phyloP scores from a whole-genome alignment of 2,113 vertebrate species.

The Chauna torquata region DNA sequence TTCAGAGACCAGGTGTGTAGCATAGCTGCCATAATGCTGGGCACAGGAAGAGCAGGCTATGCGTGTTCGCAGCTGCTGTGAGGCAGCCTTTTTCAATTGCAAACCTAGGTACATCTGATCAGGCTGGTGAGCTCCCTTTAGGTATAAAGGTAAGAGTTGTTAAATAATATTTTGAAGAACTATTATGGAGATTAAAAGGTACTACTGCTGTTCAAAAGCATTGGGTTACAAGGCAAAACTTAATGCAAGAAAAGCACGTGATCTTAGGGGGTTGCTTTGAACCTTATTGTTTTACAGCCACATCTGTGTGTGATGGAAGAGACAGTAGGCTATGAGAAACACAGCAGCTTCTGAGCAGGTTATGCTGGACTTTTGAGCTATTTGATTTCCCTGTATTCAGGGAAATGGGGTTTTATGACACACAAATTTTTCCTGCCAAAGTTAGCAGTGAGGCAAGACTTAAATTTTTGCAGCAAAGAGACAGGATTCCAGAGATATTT shows the following conservation, averaged over 20 bases:
- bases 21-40: fast-evolving
- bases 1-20: background rate
- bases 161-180: background rate
- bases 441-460: background rate
- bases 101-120: background rate
- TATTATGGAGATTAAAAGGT: background rate
- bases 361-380: background rate
- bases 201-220: background rate
- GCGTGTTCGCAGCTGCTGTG: background rate
- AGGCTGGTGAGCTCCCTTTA: background rate
- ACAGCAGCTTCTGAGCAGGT: background rate
- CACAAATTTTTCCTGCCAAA: background rate
- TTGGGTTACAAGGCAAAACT: background rate
- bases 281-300: background rate
- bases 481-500: background rate
- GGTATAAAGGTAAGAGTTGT: background rate
- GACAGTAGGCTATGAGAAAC: background rate
- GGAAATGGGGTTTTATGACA: background rate
- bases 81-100: background rate
- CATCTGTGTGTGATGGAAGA: background rate
- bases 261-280: background rate
- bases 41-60: background rate
- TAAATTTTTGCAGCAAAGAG: background rate
- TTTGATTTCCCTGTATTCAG: background rate
- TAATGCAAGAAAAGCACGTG: background rate